Evolutionary conservation across 2,888 invertebrate genomes (phyloP).

Genomic region (Polydrusus pterygomalis): DNA sequence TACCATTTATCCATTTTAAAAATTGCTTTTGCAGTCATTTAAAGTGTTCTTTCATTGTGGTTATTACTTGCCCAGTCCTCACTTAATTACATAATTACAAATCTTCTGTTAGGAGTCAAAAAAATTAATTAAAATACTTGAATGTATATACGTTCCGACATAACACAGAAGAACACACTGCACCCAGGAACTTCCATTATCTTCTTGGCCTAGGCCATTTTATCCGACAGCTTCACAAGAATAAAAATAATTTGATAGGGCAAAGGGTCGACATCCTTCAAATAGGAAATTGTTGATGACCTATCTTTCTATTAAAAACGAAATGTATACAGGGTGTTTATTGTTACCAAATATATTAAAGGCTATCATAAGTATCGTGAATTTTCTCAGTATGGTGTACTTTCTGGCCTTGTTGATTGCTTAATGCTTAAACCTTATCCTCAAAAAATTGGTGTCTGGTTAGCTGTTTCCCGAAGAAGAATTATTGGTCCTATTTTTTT

Average conservation of each 20-base stretch:
- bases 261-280: not conserved
- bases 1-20: too few relatives aligned
- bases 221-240: not conserved
- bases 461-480: too few relatives aligned
- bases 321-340: not conserved
- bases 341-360: not conserved
- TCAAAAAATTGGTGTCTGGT: too few relatives aligned
- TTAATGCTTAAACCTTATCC: too few relatives aligned
- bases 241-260: constrained; percentile 4
- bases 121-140: constrained; percentile 4
- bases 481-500: too few relatives aligned
- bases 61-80: not conserved
- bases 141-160: not conserved
- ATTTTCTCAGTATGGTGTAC: too few relatives aligned
- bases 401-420: too few relatives aligned
- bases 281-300: constrained; percentile 12
- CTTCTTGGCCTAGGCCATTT: not conserved
- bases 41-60: too few relatives aligned
- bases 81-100: not conserved
- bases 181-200: not conserved
- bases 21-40: too few relatives aligned
- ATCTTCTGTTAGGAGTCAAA: not conserved
- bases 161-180: not conserved
- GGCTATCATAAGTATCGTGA: too few relatives aligned
- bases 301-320: not conserved